A percentile compares a stretch with the other conserved stretches of the same genome.
phyloP scores from a whole-genome alignment of 2,888 invertebrate species.

The Cephus rjabovi region DNA sequence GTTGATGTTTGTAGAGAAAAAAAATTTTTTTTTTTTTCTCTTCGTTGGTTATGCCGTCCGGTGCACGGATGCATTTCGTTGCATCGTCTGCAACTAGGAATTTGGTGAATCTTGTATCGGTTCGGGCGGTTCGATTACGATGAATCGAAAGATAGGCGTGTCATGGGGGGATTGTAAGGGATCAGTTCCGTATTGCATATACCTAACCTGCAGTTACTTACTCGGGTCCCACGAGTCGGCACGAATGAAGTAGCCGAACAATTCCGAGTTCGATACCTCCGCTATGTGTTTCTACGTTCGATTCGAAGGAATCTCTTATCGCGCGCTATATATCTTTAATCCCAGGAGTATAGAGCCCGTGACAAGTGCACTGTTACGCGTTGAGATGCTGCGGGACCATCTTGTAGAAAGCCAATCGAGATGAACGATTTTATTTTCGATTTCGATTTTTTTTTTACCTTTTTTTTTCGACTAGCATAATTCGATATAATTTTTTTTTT shows the following conservation, averaged over 20 bases:
- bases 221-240: neutral
- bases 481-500: neutral
- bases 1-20: neutral
- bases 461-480: neutral
- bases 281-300: constrained; percentile 37
- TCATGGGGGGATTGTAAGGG: neutral
- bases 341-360: constrained; percentile 39
- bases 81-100: neutral
- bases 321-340: constrained; percentile 43
- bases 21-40: neutral
- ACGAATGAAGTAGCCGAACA: neutral
- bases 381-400: constrained; percentile 2
- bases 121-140: neutral
- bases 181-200: neutral
- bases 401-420: constrained; percentile 14
- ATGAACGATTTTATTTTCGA: neutral
- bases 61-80: neutral
- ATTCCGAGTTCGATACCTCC: neutral
- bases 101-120: neutral
- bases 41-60: neutral
- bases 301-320: constrained; percentile 49
- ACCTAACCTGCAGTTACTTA: neutral
- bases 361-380: constrained; percentile 35
- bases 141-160: neutral
- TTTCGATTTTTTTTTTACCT: neutral